Evolutionary conservation across 2,113 vertebrate species (phyloP).

Genomic region (Talpa occidentalis): DNA sequence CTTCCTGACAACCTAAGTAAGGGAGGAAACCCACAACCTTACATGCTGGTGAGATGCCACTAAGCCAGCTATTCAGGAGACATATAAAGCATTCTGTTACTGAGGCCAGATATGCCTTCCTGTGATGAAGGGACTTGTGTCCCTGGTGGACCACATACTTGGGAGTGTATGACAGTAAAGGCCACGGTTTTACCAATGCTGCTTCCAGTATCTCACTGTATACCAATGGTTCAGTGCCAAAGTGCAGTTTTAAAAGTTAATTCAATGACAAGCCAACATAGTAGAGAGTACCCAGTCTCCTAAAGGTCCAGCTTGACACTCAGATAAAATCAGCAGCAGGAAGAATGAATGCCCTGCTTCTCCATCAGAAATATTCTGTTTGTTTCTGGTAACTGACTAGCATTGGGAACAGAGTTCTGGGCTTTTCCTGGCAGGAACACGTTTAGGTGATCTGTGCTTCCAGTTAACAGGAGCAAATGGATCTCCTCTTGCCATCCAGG

Average conservation of each 20-base stretch:
- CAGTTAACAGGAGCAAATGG: constrained; percentile 20
- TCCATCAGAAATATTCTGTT: background rate
- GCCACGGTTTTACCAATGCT: background rate
- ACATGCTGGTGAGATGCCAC: background rate
- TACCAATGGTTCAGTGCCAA: background rate
- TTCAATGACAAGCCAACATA: background rate
- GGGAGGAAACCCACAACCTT: background rate
- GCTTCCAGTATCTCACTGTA: background rate
- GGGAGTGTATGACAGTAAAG: background rate
- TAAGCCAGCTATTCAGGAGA: background rate
- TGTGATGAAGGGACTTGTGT: background rate
- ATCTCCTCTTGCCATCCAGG: background rate
- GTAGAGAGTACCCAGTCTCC: background rate
- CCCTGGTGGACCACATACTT: background rate
- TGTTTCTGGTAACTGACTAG: constrained; percentile 53
- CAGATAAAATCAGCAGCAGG: background rate
- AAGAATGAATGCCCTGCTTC: background rate
- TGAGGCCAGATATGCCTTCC: background rate
- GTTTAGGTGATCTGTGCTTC: constrained; percentile 2
- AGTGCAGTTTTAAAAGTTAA: constrained; percentile 6
- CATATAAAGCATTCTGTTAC: background rate
- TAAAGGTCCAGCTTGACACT: background rate
- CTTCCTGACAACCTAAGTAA: background rate
- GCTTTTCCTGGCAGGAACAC: constrained; percentile 38
- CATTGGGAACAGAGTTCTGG: constrained; percentile 54